These are phyloP conservation scores for Hylaea fasciaria DNA, from an alignment of 2,888 invertebrate genomes.

Conservation along the genomic window DNA sequence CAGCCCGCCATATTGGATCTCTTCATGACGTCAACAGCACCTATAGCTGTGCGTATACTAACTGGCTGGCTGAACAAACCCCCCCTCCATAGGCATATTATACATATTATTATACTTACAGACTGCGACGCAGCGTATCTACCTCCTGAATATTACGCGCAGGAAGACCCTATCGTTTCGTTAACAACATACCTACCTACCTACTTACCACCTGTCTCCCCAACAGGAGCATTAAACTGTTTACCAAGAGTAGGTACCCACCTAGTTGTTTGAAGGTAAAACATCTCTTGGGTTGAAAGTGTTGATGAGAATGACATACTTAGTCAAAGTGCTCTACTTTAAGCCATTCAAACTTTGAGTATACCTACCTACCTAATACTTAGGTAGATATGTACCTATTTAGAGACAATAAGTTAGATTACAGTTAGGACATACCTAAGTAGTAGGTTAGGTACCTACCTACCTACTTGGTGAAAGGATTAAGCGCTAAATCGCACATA, in stretches of 20 bases:
- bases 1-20: slow-evolving; percentile 72
- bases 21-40: slow-evolving; percentile 69
- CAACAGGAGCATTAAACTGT: slow-evolving; percentile 11
- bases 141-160: slow-evolving; percentile 9
- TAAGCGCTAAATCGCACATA: too few species aligned
- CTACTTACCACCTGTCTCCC: too few species aligned
- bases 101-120: slow-evolving; percentile 22
- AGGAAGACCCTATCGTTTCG: slow-evolving; percentile 11
- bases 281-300: slow-evolving; percentile 6
- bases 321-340: too few species aligned
- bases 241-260: background rate
- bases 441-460: too few species aligned
- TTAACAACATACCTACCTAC: slow-evolving; percentile 8
- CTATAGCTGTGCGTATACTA: slow-evolving; percentile 25
- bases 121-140: slow-evolving; percentile 16
- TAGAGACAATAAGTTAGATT: too few species aligned
- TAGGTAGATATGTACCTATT: too few species aligned
- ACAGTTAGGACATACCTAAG: too few species aligned
- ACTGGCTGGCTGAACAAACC: slow-evolving; percentile 21
- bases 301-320: too few species aligned
- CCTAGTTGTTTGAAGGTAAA: background rate
- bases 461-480: too few species aligned
- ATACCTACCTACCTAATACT: too few species aligned
- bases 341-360: too few species aligned
- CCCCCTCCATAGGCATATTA: too few species aligned